Base-by-base conservation (phyloP, 2,113 vertebrate species). In the Leptobrachium leishanense region DNA sequence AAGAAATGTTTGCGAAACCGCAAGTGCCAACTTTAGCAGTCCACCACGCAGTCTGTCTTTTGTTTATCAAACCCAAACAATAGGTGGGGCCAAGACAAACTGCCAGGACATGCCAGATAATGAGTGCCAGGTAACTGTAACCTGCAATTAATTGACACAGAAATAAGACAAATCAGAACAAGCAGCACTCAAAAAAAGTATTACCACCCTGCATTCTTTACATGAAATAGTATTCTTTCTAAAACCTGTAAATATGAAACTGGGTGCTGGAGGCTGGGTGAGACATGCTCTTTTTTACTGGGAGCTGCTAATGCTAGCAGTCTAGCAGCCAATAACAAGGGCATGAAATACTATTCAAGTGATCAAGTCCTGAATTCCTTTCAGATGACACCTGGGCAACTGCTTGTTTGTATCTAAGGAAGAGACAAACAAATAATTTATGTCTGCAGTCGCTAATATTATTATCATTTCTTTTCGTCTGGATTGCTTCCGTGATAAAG, bases 71-170 rank as follows among this genome's bases (percentile, higher is more conserved):
- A 71, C 78, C 68, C 84, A 69, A 89, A 76, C 55, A 74, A 53
- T 85, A 87, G 84, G 84, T 62, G 79, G 82, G 68, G 79, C 75
- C 46, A 82, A 71, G 15, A 76, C 54, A 71, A 74, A 78, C 73
- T 90, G 85, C 84, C 84, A 85, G 76, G 79, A 69, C 76, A 73
- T 85, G 86, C 82, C 83, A 86, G 68, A 82, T 81, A 89, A 81
- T 20, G 2, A 82, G 75, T 87, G 74, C 82, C 72, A 72, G 73
- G 82, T 86, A 88, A 89, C 84, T 80, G 90, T 86, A 85, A 82
- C 73, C 82, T 85, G 76, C 46, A 82, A 76, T 86, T 84, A 80
- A 82, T 78, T 68, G 69, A 79, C 46, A 74, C 44, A 82, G 82
- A 82, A 89, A 83, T 64, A 83, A 86, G 86, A 70, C 64, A 73